Evolutionary conservation across 2,113 vertebrate genomes (phyloP), one percentile per base, ranked within the genome.

Genomic region (Brachyhypopomus gauderio): DNA sequence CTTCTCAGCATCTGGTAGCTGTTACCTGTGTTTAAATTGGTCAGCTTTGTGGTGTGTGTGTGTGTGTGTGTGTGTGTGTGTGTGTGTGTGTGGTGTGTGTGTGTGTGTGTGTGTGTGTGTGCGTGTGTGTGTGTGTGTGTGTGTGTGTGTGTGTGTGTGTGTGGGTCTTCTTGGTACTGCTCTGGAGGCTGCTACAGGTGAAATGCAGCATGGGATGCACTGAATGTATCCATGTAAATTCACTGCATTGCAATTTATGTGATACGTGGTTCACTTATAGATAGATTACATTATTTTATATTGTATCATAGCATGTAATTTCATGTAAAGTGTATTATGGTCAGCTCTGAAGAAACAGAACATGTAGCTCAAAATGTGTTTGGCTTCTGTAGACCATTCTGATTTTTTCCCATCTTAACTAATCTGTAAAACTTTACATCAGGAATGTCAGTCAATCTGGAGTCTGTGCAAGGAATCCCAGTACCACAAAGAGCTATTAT

Each of bases 1-100:
- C 60, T 23, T 73, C 72, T 72, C 11, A 75, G 75, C 83, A 81
- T 83, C 67, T 85, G 78, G 55, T 78, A 80, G 64, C 59, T 78
- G 14, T 85, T 83, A 85, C 70, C 67, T 14, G 20, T 81, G 22
- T 71, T 67, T 52, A 27, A 23, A 36, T 67, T 76, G 62, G 22
- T 75, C 30, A 23, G 5, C 22, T 3, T 77, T 30, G 58, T 36
- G 82, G 12, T 38, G 36, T 76, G 80, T 67, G 60, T 69, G 60
- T 55, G 58, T 72, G 63, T 72, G 9, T 74, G 59, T 64, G 48
- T 83, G 19, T 38, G 45, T 76, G 80, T 66, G 60, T 69, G 67
- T 55, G 58, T 72, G 63, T 72, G 56, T 76, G 55, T 76, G 64
- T 71, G 25, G n/a, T n/a, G n/a, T n/a, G n/a, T n/a, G n/a, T n/a